A percentile compares a stretch with the other conserved stretches of the same genome.
Conservation (phyloP, 2,797 vertebrate species). For the Artibeus lituratus region DNA sequence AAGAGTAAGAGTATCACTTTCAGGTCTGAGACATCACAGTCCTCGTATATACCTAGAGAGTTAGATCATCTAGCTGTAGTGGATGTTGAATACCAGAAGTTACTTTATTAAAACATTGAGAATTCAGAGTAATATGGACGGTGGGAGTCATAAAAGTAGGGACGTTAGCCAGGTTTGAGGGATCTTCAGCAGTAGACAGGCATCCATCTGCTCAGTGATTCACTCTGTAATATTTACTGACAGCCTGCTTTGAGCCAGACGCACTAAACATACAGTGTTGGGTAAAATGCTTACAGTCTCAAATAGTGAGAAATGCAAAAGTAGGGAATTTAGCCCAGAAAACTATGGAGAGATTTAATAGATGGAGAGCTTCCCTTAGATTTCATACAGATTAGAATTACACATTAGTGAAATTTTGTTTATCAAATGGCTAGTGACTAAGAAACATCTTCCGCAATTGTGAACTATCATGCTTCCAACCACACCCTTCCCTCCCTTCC, state of each 20-base stretch:
- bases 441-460: not conserved
- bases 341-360: not conserved
- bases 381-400: not conserved
- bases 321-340: not conserved
- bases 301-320: not conserved
- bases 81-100: not conserved
- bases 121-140: not conserved
- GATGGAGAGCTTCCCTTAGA: not conserved
- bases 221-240: not conserved
- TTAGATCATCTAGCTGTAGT: not conserved
- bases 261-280: not conserved
- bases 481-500: not conserved
- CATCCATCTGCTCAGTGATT: not conserved
- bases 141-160: not conserved
- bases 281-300: not conserved
- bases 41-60: not conserved
- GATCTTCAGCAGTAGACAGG: not conserved
- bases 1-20: no score
- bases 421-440: not conserved
- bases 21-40: not conserved
- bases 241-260: not conserved
- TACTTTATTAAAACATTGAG: slow-evolving; percentile 7
- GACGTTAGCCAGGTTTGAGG: not conserved
- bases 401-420: not conserved
- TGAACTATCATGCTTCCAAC: not conserved